Evolutionary conservation across 1,140 invertebrate genomes (phyloP), one percentile per base, ranked within the genome.

Genomic region (Drosophila tristis): DNA sequence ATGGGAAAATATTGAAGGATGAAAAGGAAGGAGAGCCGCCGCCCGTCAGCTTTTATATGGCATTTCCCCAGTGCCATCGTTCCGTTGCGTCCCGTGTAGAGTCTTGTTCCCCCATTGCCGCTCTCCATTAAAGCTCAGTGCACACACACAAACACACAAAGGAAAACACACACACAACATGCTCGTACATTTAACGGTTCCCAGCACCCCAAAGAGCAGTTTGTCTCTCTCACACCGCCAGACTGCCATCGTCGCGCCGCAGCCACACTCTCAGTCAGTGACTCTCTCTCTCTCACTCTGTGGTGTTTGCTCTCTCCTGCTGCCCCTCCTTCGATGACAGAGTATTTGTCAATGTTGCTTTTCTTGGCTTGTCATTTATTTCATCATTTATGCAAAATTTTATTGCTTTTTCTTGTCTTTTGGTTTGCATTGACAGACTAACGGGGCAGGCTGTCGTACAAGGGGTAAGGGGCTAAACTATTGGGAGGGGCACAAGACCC

Each of bases 321-420:
- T 9, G 13, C 25, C 5, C 9, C 39, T 15, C 39, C 44, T 39
- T 31, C 57, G 35, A 63, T 54, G 55, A 48, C 35, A 25, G 58
- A 16, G 74, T 74, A 76, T 75, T 87, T 87, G 82, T 75, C 82
- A 86, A 74, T 78, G 79, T 79, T 87, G 72, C 71, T 87, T 89
- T 89, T 58, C 78, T 79, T 84, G 59, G 75, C 72, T 39, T 89
- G 84, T 89, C 84, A 87, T 89, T 87, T 89, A 84, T 87, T 89
- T 89, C 79, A 85, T 87, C 84, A 87, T 89, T 89, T 87, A 87
- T 87, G 84, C 79, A 87, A 89, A 80, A 89, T 74, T 87, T 74
- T 79, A 89, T 89, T 89, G 79, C 79, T 71, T 82, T 89, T 77
- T 50, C 63, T 87, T 72, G 62, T 80, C 63, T 62, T 78, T 45